Evolutionary conservation across 37 sponge, comb jelly and placozoan genomes (phyloP).

Genomic region (Agelas oroides): DNA sequence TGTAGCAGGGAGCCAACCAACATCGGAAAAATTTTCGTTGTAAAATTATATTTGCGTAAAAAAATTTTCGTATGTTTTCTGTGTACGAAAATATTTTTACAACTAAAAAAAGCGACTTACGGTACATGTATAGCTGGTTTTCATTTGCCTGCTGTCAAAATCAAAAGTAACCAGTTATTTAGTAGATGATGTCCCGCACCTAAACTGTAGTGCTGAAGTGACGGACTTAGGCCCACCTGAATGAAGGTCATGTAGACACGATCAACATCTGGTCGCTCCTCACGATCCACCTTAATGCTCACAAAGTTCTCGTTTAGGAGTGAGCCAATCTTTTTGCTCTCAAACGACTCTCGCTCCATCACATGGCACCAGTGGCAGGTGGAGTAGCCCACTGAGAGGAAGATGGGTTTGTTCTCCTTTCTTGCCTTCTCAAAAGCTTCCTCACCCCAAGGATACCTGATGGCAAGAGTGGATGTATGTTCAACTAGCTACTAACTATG

Average conservation of each 20-base stretch:
- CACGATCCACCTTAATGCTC: conserved; percentile 83
- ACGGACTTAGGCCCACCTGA: conserved; percentile 42
- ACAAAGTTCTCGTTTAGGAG: conserved; percentile 67
- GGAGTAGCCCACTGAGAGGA: conserved; percentile 83
- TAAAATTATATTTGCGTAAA: too few relatives aligned
- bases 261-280: conserved; percentile 86
- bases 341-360: conserved; percentile 88
- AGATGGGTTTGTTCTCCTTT: conserved; percentile 76
- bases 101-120: too few relatives aligned
- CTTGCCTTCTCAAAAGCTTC: conserved; percentile 76
- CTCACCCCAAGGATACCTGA: conserved; percentile 83
- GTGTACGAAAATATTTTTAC: too few relatives aligned
- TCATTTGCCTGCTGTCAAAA: too few relatives aligned
- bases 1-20: too few relatives aligned
- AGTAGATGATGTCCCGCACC: background rate
- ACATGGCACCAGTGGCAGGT: conserved; percentile 91
- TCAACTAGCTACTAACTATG: too few relatives aligned
- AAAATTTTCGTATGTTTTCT: too few relatives aligned
- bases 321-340: conserved; percentile 47
- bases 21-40: too few relatives aligned
- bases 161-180: too few relatives aligned
- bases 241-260: conserved; percentile 83
- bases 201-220: too few relatives aligned
- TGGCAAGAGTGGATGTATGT: too few relatives aligned
- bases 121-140: too few relatives aligned